Evolutionary conservation across 2,888 invertebrate genomes (phyloP).

Genomic region (Perithous albicinctus): DNA sequence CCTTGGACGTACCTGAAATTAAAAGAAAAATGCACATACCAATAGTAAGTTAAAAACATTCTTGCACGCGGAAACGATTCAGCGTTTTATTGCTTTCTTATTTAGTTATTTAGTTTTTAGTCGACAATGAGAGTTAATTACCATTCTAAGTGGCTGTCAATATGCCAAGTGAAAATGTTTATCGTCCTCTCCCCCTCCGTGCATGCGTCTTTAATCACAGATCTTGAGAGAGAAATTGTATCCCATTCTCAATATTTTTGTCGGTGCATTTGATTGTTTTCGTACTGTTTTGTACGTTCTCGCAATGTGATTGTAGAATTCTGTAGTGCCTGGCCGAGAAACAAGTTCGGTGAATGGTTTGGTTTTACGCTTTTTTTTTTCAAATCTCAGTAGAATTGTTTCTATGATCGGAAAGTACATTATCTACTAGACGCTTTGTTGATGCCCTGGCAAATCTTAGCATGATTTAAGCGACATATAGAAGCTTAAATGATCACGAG

Average conservation of each 20-base stretch:
- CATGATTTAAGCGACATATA: not conserved
- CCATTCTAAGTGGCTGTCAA: constrained; percentile 53
- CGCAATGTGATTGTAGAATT: constrained; percentile 50
- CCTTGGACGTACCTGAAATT: no score
- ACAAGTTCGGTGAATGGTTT: constrained; percentile 29
- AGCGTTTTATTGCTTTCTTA: constrained; percentile 14
- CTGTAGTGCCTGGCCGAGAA: constrained; percentile 46
- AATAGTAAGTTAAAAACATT: no score
- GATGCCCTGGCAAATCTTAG: no score
- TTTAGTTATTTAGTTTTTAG: constrained; percentile 18
- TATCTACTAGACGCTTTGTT: no score
- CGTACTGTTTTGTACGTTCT: constrained; percentile 28
- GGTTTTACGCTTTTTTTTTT: constrained; percentile 16
- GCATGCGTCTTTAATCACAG: constrained; percentile 24
- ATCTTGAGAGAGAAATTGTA: not conserved
- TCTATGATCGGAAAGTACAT: not conserved
- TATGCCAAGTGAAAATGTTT: constrained; percentile 31
- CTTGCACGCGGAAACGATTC: constrained; percentile 29
- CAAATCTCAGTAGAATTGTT: constrained; percentile 35
- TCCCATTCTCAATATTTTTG: constrained; percentile 5
- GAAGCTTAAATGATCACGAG: not conserved
- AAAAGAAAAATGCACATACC: no score
- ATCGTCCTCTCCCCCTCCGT: constrained; percentile 29
- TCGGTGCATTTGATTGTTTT: constrained; percentile 25
- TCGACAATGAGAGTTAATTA: constrained; percentile 53